Evolutionary conservation across 2,113 vertebrate species (phyloP), one percentile per base, ranked within the genome.

Genomic region (Onychorhynchus coronatus): DNA sequence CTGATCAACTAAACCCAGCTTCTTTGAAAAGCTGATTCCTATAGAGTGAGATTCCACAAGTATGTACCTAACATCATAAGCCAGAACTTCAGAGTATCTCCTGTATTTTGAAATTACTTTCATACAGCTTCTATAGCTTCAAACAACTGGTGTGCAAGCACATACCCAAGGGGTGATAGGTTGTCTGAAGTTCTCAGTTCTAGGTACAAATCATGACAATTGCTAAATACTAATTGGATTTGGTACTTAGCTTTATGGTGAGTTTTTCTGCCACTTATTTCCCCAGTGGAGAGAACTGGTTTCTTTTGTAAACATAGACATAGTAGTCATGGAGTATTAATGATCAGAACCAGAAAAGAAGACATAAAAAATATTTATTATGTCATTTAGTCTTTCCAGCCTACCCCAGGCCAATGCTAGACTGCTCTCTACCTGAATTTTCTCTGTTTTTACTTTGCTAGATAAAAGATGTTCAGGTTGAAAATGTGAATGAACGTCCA

Each of bases 381-480:
- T 33, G 49, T 65, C 17, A 65, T 73, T 78, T 87, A 50, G 21
- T 74, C 37, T 81, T 21, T 67, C n/a, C 42, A 67, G 8, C n/a
- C 37, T 78, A 41, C 14, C 23, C 35, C 39, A 87, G 47, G 56
- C 11, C 49, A 83, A 13, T 73, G 49, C 41, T 80, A 46, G 21
- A 25, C 30, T 85, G 35, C 30, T 73, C 19, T 66, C 41, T 94
- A 50, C 14, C 37, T 46, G 10, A 22, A 59, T 96, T 93, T 94
- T 93, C 25, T 97, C 67, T 97, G 49, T 14, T 46, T 95, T 97
- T 78, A 30, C 72, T 88, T 95, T 91, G 56, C 52, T 93, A 99
- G 99, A 98, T 99, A 67, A 99, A 98, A 56, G 98, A 99, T 75
- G 98, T 99, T 94, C 98, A 96, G 77, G 93, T 99, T 8, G 98